Evolutionary conservation across 37 sponge, comb jelly and placozoan genomes (phyloP).

Genomic region (Spongilla lacustris): DNA sequence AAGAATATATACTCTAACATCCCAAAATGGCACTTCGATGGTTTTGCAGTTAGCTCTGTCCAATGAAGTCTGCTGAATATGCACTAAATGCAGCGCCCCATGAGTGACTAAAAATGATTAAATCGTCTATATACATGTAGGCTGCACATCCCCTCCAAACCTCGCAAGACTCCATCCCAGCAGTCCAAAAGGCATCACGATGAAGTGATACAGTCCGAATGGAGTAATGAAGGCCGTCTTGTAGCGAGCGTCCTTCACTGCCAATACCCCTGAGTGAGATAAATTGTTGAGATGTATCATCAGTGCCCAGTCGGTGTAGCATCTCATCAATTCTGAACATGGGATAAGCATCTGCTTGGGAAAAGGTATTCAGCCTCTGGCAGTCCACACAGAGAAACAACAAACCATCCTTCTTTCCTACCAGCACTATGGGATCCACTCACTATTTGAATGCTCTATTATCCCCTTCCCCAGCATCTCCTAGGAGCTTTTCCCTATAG

Average conservation of each 20-base stretch:
- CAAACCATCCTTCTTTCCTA: slow-evolving; percentile 54
- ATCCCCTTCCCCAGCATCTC: slow-evolving; percentile 44
- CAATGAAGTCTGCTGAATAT: slow-evolving; percentile 24
- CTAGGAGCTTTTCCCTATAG: slow-evolving; percentile 28
- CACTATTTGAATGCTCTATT: slow-evolving; percentile 29
- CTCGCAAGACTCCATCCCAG: slow-evolving; percentile 43
- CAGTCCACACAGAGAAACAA: slow-evolving; percentile 64
- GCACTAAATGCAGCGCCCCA: slow-evolving; percentile 58
- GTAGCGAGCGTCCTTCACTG: slow-evolving; percentile 14
- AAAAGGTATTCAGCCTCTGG: slow-evolving; percentile 49
- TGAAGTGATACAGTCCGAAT: slow-evolving; percentile 60
- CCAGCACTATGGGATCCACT: slow-evolving; percentile 57
- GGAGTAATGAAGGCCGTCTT: slow-evolving; percentile 74
- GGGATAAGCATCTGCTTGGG: slow-evolving; percentile 56
- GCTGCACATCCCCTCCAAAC: slow-evolving; percentile 27
- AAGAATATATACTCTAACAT: slow-evolving; percentile 40
- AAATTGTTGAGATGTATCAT: slow-evolving; percentile 51
- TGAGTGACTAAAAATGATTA: slow-evolving; percentile 42
- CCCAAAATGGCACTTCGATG: slow-evolving; percentile 58
- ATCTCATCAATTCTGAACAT: slow-evolving; percentile 67
- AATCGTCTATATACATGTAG: slow-evolving; percentile 70
- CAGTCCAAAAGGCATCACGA: slow-evolving; percentile 82
- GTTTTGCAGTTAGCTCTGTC: slow-evolving; percentile 57
- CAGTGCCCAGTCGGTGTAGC: slow-evolving; percentile 42
- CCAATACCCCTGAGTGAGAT: slow-evolving; percentile 69